phyloP scores from a whole-genome alignment of 2,113 vertebrate species.

The Pongo pygmaeus region DNA sequence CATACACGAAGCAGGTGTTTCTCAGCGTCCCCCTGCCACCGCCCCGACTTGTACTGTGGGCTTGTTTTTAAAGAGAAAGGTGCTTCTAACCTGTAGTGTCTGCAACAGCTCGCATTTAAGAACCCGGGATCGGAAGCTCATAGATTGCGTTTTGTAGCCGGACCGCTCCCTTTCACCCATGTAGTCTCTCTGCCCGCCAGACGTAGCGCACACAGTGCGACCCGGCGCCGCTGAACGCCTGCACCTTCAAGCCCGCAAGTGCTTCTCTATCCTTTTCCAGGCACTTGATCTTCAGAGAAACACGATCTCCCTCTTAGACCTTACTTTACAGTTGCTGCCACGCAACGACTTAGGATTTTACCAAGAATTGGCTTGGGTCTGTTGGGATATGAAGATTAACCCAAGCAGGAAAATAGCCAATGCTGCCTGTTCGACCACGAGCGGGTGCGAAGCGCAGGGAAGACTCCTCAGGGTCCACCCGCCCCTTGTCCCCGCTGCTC shows the following conservation, averaged over 20 bases:
- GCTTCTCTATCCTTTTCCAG: neutral
- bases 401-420: neutral
- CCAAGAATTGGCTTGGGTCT: neutral
- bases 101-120: neutral
- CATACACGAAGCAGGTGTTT: neutral
- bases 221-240: no score
- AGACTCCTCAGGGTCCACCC: fast-evolving
- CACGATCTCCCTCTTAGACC: neutral
- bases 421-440: fast-evolving
- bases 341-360: neutral
- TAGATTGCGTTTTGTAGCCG: no score
- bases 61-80: neutral
- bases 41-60: neutral
- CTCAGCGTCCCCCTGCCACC: neutral
- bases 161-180: no score
- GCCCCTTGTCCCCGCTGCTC: fast-evolving
- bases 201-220: no score
- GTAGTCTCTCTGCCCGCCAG: neutral
- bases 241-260: neutral
- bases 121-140: neutral
- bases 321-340: neutral
- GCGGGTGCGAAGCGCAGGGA: no score
- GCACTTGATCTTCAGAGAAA: neutral
- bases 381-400: neutral
- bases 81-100: no score